phyloP scores from a whole-genome alignment of 2,888 invertebrate species.

The Corbicula japonica region DNA sequence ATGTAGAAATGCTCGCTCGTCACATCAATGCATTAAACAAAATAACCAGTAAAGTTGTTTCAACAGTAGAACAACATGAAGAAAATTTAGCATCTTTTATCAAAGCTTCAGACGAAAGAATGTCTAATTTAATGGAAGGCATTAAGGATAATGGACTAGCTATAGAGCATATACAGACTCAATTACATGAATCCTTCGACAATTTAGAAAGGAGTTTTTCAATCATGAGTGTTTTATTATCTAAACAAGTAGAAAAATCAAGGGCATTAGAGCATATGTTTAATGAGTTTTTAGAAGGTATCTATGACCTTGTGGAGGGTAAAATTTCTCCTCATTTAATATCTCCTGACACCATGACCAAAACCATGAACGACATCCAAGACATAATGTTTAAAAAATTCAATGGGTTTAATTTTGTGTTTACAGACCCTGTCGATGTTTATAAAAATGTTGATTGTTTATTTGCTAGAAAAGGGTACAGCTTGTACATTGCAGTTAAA shows the following conservation, averaged over 20 bases:
- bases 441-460: slow-evolving; percentile 26
- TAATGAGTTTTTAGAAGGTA: slow-evolving; percentile 23
- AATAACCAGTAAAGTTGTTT: background rate
- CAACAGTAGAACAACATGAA: slow-evolving; percentile 11
- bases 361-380: slow-evolving; percentile 25
- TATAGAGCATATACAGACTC: slow-evolving; percentile 21
- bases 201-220: slow-evolving; percentile 1
- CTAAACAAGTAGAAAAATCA: slow-evolving; percentile 16
- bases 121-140: slow-evolving; percentile 21
- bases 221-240: background rate
- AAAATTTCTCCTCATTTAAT: slow-evolving; percentile 43
- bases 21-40: slow-evolving; percentile 19
- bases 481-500: slow-evolving; percentile 3
- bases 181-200: slow-evolving; percentile 16
- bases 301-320: slow-evolving; percentile 36
- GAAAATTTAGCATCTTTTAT: slow-evolving; percentile 22
- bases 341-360: background rate
- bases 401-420: slow-evolving; percentile 37
- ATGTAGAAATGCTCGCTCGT: slow-evolving; percentile 1
- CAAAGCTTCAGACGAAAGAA: slow-evolving; percentile 18
- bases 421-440: slow-evolving; percentile 21
- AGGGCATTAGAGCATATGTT: background rate
- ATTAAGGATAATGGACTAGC: slow-evolving; percentile 30
- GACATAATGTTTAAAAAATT: slow-evolving; percentile 30
- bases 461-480: slow-evolving; percentile 14